phyloP scores from a whole-genome alignment of 2,888 invertebrate genomes.

The Pristionchus japonicus region DNA sequence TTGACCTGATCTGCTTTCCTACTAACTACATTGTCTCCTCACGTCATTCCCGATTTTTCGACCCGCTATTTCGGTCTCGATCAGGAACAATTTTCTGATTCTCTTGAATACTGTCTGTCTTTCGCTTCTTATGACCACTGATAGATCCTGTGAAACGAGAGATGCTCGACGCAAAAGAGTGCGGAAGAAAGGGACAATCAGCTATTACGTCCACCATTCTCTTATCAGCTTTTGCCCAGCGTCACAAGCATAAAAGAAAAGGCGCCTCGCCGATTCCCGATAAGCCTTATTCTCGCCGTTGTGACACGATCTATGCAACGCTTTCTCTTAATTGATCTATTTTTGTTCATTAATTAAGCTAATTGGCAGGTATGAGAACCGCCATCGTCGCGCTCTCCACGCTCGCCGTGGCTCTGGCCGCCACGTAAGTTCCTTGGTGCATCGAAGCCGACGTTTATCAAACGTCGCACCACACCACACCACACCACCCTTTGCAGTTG shows the following conservation, averaged over 20 bases:
- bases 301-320: neutral
- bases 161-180: neutral
- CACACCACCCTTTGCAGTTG: neutral
- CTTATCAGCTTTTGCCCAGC: neutral
- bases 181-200: neutral
- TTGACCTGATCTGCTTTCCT: neutral
- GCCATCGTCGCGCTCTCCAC: conserved; percentile 3
- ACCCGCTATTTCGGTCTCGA: neutral
- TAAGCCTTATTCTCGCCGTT: conserved; percentile 11
- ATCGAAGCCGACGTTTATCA: neutral
- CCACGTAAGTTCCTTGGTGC: conserved; percentile 9
- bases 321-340: neutral
- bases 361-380: conserved; percentile 38
- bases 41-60: conserved; percentile 27
- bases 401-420: conserved; percentile 37
- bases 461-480: neutral
- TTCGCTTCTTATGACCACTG: too few relatives aligned
- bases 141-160: too few relatives aligned
- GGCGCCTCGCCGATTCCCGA: neutral
- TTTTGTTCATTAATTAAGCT: neutral
- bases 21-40: neutral
- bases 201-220: too few relatives aligned
- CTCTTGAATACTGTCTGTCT: too few relatives aligned
- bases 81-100: too few relatives aligned
- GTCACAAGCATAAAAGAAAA: neutral